phyloP scores from a whole-genome alignment of 2,113 vertebrate genomes.

The Phasianus colchicus region DNA sequence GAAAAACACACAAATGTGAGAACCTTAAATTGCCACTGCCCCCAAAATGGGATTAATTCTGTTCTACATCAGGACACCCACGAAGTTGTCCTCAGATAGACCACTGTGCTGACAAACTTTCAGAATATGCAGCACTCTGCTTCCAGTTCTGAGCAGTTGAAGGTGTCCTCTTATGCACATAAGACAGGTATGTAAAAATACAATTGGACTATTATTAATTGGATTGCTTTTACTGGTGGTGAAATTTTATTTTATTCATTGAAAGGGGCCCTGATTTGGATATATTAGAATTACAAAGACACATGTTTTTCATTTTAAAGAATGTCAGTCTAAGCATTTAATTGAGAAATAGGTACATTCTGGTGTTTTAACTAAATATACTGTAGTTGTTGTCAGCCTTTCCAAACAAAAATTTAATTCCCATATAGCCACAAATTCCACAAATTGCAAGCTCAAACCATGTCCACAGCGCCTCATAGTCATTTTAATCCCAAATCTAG shows the following conservation, averaged over 20 bases:
- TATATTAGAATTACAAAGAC: background rate
- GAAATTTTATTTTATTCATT: background rate
- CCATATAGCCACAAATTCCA: constrained; percentile 11
- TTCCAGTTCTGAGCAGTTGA: background rate
- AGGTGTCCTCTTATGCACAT: background rate
- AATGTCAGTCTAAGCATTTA: constrained; percentile 35
- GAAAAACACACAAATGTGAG: background rate
- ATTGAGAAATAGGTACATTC: constrained; percentile 26
- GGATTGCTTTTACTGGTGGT: background rate
- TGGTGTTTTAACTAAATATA: constrained; percentile 31
- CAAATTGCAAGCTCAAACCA: constrained; percentile 8
- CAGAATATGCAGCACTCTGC: rapidly evolving
- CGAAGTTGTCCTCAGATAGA: background rate
- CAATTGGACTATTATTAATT: background rate
- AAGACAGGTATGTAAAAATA: background rate
- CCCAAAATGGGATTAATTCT: background rate
- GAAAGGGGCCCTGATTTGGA: background rate
- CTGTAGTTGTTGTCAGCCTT: constrained; percentile 23
- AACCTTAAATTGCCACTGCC: background rate
- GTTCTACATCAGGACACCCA: background rate
- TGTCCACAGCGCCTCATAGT: background rate
- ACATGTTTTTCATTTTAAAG: constrained; percentile 38
- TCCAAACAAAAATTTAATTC: constrained; percentile 3
- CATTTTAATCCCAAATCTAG: background rate
- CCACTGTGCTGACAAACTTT: background rate